Evolutionary conservation across 2,113 vertebrate genomes (phyloP), one percentile per base, ranked within the genome.

Genomic region (Seriola dumerili): DNA sequence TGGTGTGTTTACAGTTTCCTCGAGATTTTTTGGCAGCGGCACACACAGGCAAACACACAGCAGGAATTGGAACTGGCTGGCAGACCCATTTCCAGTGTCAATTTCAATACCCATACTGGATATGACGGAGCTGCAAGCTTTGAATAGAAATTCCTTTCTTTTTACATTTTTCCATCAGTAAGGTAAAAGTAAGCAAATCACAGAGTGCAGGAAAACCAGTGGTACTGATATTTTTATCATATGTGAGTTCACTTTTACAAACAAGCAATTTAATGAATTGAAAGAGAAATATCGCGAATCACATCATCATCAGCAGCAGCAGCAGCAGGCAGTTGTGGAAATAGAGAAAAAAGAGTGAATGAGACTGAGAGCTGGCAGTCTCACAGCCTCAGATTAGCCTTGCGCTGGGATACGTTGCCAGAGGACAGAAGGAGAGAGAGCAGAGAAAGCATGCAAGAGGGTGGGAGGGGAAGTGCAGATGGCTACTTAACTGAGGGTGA

Each of bases 341-440:
- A 74, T 10, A 23, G 1, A 50, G 34, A 29, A 70, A 68, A 54
- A 57, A 16, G 21, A 76, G 32, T 68, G 55, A 76, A 71, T 58
- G 57, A 63, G 48, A n/a, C 36, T 81, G 65, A 25, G 74, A 76
- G 62, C 57, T 90, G 81, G 80, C 83, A 75, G 85, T 76, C 34
- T 88, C 72, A 78, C 84, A 93, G 79, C 82, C 68, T 87, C 83
- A 84, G 90, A 90, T 92, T 85, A 84, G 80, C 82, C 85, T 88
- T 85, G 85, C 89, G 82, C 79, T 86, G 64, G 82, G 83, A 89
- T 90, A 69, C 23, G 50, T 67, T 54, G 78, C 81, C 76, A 89
- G 92, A 88, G 90, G 81, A 88, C 44, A 70, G 42, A 78, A 32
- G 38, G 72, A 70, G 81, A 83, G 78, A 78, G 87, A 67, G 85